Base-by-base conservation (phyloP, 2,113 vertebrate genomes). In the Mesoclemmys tuberculata region DNA sequence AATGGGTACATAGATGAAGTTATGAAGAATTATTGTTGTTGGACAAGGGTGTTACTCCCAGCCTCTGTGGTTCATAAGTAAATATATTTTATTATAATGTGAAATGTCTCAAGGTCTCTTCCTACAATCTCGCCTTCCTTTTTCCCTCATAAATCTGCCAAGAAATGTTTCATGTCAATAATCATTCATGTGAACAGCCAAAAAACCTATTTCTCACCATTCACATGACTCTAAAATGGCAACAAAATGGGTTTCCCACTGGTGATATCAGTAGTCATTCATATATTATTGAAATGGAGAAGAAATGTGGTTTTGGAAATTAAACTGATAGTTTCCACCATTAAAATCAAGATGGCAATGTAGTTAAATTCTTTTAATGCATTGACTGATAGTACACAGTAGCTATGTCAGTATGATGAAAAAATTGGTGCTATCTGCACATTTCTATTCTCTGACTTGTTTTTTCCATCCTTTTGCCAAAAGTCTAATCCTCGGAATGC, bases 401-500 rank as follows among this genome's bases (percentile, higher is more conserved):
- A 9, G 41, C 74, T 89, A 1, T 46, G 26, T 75, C 41, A 61
- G 2, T 90, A 58, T 79, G 44, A 55, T 64, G 74, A 77, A 46
- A 29, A 71, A 46, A 27, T 27, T 77, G 74, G 74, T 77, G 11
- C 26, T 77, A 21, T 18, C 21, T 1, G 1, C 0, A 0, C 24
- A 1, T 41, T 71, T 79, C 14, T 85, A 83, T 58, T 22, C 16
- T 88, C 5, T 49, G 11, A 56, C 13, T 79, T 87, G 5, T 55
- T 49, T 4, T 74, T 92, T 1, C 11, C 26, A 77, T 71, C 24
- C 74, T 77, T 77, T 2, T 83, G 9, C 35, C 87, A 31, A 92
- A 82, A 0, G 0, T 0, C 84, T 3, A 82, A 8, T 81, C 89
- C 10, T 29, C 31, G 75, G 24, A 24, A 0, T 48, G 6, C 44